These are phyloP conservation scores for Drosophila burlai DNA, from an alignment of 1,140 invertebrate genomes.

Conservation along the genomic window DNA sequence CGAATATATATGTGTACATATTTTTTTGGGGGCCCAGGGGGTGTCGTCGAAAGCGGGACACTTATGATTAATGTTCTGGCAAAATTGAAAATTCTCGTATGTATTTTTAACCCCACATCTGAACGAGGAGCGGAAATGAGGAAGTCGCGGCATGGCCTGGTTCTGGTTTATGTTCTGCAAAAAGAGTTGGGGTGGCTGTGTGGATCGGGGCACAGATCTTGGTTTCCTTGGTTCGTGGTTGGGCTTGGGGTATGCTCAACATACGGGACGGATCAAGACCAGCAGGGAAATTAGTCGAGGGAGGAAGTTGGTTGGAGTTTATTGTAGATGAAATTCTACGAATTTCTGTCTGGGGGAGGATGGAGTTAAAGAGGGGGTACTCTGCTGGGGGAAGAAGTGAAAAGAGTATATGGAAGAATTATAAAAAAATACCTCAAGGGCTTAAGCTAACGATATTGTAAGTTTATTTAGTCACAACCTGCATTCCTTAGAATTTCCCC, in stretches of 20 bases:
- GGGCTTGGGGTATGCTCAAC: conserved; percentile 52
- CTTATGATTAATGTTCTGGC: conserved; percentile 81
- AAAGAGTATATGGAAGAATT: background rate
- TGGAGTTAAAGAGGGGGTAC: conserved; percentile 2
- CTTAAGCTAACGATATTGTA: background rate
- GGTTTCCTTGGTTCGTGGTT: background rate
- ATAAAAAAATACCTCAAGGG: background rate
- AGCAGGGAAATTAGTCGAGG: conserved; percentile 59
- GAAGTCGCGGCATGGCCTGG: conserved; percentile 54
- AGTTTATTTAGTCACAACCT: too few relatives aligned
- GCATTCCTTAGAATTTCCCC: background rate
- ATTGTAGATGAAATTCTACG: conserved; percentile 56
- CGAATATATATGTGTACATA: background rate
- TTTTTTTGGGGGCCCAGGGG: conserved; percentile 42
- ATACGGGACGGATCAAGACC: conserved; percentile 55
- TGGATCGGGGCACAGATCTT: conserved; percentile 12
- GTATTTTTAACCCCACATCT: conserved; percentile 64
- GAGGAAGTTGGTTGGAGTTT: conserved; percentile 40
- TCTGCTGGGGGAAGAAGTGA: background rate
- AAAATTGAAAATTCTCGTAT: conserved; percentile 68
- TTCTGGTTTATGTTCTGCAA: conserved; percentile 80
- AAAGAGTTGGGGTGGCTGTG: conserved; percentile 65
- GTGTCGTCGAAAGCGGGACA: conserved; percentile 45
- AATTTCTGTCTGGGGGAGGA: conserved; percentile 33
- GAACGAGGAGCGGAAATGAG: conserved; percentile 67